These are phyloP conservation scores for Mesoligia furuncula DNA, from an alignment of 2,888 invertebrate species.

Conservation along the genomic window DNA sequence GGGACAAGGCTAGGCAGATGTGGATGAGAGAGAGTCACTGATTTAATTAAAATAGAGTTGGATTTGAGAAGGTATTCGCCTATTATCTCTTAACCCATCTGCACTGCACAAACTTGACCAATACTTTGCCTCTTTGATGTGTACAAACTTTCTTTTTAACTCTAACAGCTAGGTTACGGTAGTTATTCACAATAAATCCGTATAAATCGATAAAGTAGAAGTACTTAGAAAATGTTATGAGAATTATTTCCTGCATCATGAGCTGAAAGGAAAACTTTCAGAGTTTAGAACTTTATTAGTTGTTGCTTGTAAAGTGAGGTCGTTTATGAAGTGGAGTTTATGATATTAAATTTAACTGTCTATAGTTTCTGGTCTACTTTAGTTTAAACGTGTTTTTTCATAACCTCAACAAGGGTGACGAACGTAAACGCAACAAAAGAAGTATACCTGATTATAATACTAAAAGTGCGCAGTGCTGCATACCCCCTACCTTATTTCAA, in stretches of 20 bases:
- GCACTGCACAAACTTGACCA: constrained; percentile 18
- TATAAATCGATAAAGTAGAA: constrained; percentile 48
- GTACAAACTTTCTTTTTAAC: constrained; percentile 32
- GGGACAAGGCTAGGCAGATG: too few relatives aligned
- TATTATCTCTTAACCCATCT: background rate
- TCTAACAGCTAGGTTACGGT: constrained; percentile 24
- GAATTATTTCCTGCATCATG: constrained; percentile 31
- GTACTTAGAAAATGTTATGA: constrained; percentile 26
- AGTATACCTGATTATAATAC: too few relatives aligned
- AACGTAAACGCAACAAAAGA: background rate
- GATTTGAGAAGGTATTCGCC: background rate
- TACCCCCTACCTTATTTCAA: too few relatives aligned
- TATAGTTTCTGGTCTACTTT: background rate
- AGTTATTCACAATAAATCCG: constrained; percentile 30
- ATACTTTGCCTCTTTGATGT: constrained; percentile 29
- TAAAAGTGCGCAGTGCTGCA: too few relatives aligned
- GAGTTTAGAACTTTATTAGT: constrained; percentile 30
- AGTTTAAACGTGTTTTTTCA: background rate
- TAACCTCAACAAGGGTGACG: too few relatives aligned
- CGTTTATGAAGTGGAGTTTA: background rate
- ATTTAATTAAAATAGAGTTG: background rate
- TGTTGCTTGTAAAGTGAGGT: constrained; percentile 5
- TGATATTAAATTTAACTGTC: background rate
- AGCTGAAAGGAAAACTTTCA: constrained; percentile 30
- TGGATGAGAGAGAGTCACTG: too few relatives aligned